Evolutionary conservation across 2,797 vertebrate species (phyloP).

Genomic region (Meda fulgida): DNA sequence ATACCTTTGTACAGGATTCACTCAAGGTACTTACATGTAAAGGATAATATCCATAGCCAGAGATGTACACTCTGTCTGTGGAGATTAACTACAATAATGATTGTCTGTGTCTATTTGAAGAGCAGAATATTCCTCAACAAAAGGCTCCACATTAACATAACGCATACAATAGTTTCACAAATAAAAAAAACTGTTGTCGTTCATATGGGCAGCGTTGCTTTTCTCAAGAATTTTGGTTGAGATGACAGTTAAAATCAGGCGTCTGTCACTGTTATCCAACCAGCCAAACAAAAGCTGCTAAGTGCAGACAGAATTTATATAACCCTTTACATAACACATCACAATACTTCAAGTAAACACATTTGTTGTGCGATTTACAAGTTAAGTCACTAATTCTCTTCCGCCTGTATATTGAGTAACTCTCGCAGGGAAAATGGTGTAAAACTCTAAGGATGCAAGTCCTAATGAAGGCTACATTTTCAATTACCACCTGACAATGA

Average conservation of each 20-base stretch:
- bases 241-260: slow-evolving; percentile 44
- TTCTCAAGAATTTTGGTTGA: slow-evolving; percentile 19
- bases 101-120: neutral
- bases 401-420: slow-evolving; percentile 4
- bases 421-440: neutral
- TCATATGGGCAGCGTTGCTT: neutral
- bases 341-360: slow-evolving; percentile 48
- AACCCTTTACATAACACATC: slow-evolving; percentile 50
- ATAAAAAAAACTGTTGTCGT: neutral
- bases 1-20: neutral
- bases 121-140: slow-evolving; percentile 10
- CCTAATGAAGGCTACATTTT: neutral
- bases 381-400: slow-evolving; percentile 44
- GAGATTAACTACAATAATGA: neutral
- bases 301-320: slow-evolving; percentile 55
- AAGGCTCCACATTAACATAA: neutral
- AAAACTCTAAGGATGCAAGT: neutral
- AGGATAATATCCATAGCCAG: neutral
- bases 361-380: slow-evolving; percentile 47
- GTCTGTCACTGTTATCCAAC: slow-evolving; percentile 54
- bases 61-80: neutral
- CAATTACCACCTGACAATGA: slow-evolving; percentile 6
- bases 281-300: slow-evolving; percentile 57
- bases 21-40: neutral
- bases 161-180: neutral